Base-by-base conservation (phyloP, 2,113 vertebrate species). In the Gila orcuttii region DNA sequence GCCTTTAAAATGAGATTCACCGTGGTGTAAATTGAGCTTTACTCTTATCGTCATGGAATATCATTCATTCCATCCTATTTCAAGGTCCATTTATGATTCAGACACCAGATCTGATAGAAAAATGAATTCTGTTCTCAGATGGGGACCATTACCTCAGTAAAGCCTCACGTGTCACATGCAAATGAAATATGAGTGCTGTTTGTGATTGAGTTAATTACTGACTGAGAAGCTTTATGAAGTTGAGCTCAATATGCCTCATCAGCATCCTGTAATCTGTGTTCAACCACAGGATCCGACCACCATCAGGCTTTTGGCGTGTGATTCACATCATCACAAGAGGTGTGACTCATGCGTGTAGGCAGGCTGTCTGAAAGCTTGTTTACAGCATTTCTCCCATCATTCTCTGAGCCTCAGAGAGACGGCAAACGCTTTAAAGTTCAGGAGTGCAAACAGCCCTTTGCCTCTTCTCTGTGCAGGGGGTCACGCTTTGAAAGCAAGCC, bases 31-130 rank as follows among this genome's bases (percentile, higher is more conserved):
- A 62, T 83, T 47, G 55, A 33, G 78, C 36, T 75, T 66, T 57
- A 33, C 52, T 8, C 42, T 59, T 19, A 12, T 75, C 33, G 33
- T 45, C n/a, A 3, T 59, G 23, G 11, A 73, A 82, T 71, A 62
- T 82, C 88, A 23, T 57, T 86, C 80, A 83, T 88, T 88, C 75
- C 83, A 82, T 85, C 79, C 62, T 74, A 86, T 88, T 90, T 90
- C 86, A 87, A 86, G 86, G 64, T 23, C 59, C 86, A 90, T 88
- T 89, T 88, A 85, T 76, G 82, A 85, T 77, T 79, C 57, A 76
- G 71, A 85, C 74, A 86, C 76, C 79, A 89, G 71, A 75, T 87
- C 83, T 88, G 86, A 90, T 81, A 83, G 83, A 82, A 85, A 80
- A 50, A 82, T 88, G 71, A 85, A 88, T 83, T 87, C 80, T 78